These are phyloP conservation scores for Morone chrysops DNA, from an alignment of 2,113 vertebrate genomes.

Conservation along the genomic window DNA sequence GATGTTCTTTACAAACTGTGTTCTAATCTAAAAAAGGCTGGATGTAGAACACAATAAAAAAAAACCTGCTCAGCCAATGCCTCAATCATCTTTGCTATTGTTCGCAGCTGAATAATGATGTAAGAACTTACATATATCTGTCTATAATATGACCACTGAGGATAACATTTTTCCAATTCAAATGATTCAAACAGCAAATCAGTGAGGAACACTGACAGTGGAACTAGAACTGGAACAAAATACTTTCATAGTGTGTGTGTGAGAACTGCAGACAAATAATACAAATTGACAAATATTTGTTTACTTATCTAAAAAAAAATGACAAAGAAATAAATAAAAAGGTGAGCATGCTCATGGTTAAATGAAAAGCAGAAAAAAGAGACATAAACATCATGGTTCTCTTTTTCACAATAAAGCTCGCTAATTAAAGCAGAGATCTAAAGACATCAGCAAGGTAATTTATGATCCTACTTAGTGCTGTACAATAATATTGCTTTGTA, in stretches of 20 bases:
- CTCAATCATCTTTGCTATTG: too few species aligned
- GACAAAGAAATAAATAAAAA: background rate
- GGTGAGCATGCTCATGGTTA: background rate
- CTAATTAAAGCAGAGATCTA: constrained; percentile 24
- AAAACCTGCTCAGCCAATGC: too few species aligned
- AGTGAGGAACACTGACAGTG: background rate
- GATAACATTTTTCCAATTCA: background rate
- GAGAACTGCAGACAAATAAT: background rate
- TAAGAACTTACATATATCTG: too few species aligned
- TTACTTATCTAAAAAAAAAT: background rate
- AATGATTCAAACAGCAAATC: background rate
- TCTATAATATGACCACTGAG: background rate
- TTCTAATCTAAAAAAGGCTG: too few species aligned
- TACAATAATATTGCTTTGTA: constrained; percentile 35
- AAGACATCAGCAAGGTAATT: constrained; percentile 17
- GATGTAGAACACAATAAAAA: too few species aligned
- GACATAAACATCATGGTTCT: background rate
- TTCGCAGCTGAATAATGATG: too few species aligned
- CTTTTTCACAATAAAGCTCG: constrained; percentile 12
- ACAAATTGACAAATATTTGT: background rate
- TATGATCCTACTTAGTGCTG: constrained; percentile 13
- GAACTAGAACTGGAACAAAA: too few species aligned
- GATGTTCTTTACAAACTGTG: too few species aligned
- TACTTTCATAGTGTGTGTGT: too few species aligned
- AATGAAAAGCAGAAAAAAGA: background rate